Conservation (phyloP, 1,140 invertebrate genomes). For the Antheraea mylitta region DNA sequence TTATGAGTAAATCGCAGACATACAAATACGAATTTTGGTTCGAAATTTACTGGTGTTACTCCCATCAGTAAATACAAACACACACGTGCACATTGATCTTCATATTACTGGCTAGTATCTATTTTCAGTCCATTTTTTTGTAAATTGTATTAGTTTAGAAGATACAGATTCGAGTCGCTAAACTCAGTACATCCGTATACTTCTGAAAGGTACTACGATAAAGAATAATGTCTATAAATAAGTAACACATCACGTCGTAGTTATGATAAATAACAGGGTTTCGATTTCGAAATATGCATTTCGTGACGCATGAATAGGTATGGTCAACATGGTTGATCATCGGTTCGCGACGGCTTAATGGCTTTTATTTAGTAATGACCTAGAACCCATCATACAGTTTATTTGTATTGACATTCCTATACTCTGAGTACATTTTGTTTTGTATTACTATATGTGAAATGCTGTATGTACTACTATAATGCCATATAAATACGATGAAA, state of each 20-base stretch:
- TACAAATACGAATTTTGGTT: no score
- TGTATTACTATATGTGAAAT: neutral
- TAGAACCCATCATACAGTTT: neutral
- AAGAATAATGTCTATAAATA: neutral
- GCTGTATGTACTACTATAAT: no score
- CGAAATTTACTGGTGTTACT: no score
- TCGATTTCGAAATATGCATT: neutral
- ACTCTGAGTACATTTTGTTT: neutral
- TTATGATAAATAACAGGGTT: neutral
- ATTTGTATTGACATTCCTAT: neutral
- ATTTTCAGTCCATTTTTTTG: no score
- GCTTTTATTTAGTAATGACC: conserved; percentile 3
- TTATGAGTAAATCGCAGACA: no score
- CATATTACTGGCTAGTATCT: no score
- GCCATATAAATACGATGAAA: no score
- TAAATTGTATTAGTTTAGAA: no score
- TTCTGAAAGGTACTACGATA: neutral
- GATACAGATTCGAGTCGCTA: no score
- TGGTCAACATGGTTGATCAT: neutral
- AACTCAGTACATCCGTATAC: no score
- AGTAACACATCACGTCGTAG: neutral
- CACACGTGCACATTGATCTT: no score
- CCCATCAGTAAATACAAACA: no score
- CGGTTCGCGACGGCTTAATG: neutral
- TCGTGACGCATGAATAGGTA: neutral